Base-by-base conservation (phyloP, 2,797 vertebrate species). In the Ataeniobius toweri region DNA sequence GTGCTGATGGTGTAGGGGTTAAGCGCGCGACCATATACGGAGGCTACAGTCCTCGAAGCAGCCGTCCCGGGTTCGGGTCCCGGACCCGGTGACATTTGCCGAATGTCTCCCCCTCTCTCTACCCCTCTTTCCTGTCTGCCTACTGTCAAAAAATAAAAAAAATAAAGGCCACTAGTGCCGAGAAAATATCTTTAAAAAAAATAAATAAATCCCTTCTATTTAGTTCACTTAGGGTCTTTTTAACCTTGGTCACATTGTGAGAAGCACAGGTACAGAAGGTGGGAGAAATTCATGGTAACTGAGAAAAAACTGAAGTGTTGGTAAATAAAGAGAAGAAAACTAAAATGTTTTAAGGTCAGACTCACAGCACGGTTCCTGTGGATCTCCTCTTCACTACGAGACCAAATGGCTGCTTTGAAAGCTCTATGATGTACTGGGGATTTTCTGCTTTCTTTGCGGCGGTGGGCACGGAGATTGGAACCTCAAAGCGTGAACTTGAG, bases 361-460 rank as follows among this genome's bases (percentile, higher is more conserved):
- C 93, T 86, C 85, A 96, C 96, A 96, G 85, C 73, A 96, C 90
- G 0, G 86, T 78, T 70, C 94, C 94, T 0, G 92, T 94, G 0
- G 93, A 88, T 14, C 28, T 90, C 84, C 96, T 93, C 85, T 84
- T 95, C 82, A 96, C 95, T 0, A 95, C 67, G 65, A 96, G 68
- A 16, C 96, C 96, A 28, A 96, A 97, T 0, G 95, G 96, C 10
- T 95, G 82, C 83, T 89, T 78, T 67, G 94, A 96, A 75, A 96
- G 86, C 81, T 96, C 94, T 7, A 97, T 81, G 0, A 85, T 77
- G 67, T 97, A 97, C n/a, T 91, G 73, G 0, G 96, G 95, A 48
- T 77, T 93, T 51, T 92, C 84, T 0, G 96, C 95, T 87, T 89
- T 95, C 89, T 94, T 91, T 14, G 44, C 86, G 50, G 74, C 90